Base-by-base conservation (phyloP, 2,797 vertebrate genomes). In the Lithobates pipiens region DNA sequence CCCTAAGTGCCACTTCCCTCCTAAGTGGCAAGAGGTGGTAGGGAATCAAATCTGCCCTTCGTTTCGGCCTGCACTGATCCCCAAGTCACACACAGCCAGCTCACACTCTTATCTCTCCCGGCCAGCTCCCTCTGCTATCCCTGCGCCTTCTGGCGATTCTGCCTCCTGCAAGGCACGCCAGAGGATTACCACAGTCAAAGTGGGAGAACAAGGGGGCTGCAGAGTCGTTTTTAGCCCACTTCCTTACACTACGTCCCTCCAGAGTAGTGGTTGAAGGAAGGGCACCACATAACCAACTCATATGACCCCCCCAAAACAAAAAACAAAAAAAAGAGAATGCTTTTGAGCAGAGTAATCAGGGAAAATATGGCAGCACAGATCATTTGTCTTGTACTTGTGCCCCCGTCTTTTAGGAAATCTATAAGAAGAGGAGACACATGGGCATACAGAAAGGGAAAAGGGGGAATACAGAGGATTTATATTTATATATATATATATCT, bases 181-280 rank as follows among this genome's bases (percentile, higher is more conserved):
- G 32, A 16, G 15, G 50, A 54, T 54, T 54, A 16, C 50, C 50
- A 18, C 50, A 16, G 50, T 54, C 50, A 54, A 54, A 54, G 50
- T 54, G 16, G 13, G 25, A 76, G 36, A 5, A 68, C 8, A 46
- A 39, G 4, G 77, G 32, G 18, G 61, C 10, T n/a, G 63, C 32
- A 4, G 72, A 61, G 34, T n/a, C 10, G 54, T 23, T 57, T 57
- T 61, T 6, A 23, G 13, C 80, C 73, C 75, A 23, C 11, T 46
- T 76, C 57, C 76, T 86, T 42, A 77, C 74, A 86, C 85, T 44
- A 78, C 23, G 77, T 86, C 85, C 85, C 85, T 86, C 85, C 80
- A 86, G 85, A 83, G 67, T 23, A 86, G 85, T 74, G 85, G 27
- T 34, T 83, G 75, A 36, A 65, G 74, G 23, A 50, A 32, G 57